A percentile compares a stretch with the other conserved stretches of the same genome.
Evolutionary conservation across 2,113 vertebrate genomes (phyloP).

Genomic region (Gadus macrocephalus): DNA sequence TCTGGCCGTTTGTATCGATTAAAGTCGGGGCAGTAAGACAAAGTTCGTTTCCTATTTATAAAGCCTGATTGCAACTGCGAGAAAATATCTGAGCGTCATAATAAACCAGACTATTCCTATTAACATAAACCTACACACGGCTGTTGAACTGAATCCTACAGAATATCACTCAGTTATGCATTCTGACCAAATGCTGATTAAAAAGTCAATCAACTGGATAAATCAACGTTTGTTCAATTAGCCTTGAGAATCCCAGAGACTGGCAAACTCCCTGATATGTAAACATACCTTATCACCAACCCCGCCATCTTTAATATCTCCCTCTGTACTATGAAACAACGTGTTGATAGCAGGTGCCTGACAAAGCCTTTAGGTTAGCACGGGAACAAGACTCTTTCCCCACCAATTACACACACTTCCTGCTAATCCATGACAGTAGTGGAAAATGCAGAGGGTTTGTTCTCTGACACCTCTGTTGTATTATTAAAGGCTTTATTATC

Average conservation of each 20-base stretch:
- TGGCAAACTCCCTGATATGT: too few relatives aligned
- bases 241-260: too few relatives aligned
- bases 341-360: constrained; percentile 42
- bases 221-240: not conserved
- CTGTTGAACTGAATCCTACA: too few relatives aligned
- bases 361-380: constrained; percentile 37
- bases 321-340: constrained; percentile 16
- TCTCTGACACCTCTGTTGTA: too few relatives aligned
- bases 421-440: not conserved
- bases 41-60: not conserved
- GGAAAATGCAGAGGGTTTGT: too few relatives aligned
- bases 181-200: too few relatives aligned
- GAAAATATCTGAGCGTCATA: not conserved
- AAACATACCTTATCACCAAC: too few relatives aligned
- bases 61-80: not conserved
- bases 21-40: not conserved
- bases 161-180: too few relatives aligned
- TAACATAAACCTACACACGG: too few relatives aligned
- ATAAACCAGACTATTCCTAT: too few relatives aligned
- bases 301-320: too few relatives aligned
- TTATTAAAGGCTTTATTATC: too few relatives aligned
- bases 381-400: constrained; percentile 49
- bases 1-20: not conserved
- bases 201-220: not conserved
- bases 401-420: constrained; percentile 19